Conservation (phyloP, 1,140 invertebrate species). For the Apis cerana region DNA sequence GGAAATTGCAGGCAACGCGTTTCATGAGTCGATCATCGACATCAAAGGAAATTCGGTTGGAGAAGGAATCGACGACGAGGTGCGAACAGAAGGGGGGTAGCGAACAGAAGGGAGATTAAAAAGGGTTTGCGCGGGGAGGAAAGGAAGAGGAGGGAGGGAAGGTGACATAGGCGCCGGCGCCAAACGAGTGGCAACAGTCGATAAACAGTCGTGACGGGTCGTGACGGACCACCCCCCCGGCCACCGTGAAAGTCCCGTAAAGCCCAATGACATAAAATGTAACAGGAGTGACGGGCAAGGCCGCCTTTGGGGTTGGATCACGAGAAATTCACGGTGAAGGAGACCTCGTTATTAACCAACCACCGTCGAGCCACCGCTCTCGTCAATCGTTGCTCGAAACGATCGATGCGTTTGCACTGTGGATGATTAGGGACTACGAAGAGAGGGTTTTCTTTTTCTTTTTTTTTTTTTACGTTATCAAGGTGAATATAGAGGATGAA, state of each 20-base stretch:
- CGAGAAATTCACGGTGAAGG: background rate
- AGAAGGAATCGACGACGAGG: background rate
- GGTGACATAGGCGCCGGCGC: background rate
- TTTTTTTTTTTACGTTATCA: no score
- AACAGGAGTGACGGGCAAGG: slow-evolving; percentile 10
- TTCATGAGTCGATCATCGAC: background rate
- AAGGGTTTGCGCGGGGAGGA: background rate
- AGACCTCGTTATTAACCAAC: slow-evolving; percentile 21
- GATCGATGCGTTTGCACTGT: background rate
- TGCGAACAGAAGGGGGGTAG: background rate
- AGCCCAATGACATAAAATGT: slow-evolving; percentile 25
- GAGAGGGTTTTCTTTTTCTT: no score
- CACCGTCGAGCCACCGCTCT: background rate
- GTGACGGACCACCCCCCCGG: slow-evolving; percentile 1
- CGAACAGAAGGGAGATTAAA: background rate
- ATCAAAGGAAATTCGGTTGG: background rate
- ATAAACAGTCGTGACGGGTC: background rate
- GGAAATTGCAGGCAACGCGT: background rate
- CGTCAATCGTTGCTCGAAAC: background rate
- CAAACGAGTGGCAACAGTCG: slow-evolving; percentile 19
- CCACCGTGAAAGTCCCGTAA: background rate
- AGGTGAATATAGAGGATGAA: no score
- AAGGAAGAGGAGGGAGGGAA: no score
- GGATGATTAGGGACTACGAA: background rate
- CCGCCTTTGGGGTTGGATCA: slow-evolving; percentile 22